Evolutionary conservation across 2,113 vertebrate genomes (phyloP), one percentile per base, ranked within the genome.

Genomic region (Passer domesticus): DNA sequence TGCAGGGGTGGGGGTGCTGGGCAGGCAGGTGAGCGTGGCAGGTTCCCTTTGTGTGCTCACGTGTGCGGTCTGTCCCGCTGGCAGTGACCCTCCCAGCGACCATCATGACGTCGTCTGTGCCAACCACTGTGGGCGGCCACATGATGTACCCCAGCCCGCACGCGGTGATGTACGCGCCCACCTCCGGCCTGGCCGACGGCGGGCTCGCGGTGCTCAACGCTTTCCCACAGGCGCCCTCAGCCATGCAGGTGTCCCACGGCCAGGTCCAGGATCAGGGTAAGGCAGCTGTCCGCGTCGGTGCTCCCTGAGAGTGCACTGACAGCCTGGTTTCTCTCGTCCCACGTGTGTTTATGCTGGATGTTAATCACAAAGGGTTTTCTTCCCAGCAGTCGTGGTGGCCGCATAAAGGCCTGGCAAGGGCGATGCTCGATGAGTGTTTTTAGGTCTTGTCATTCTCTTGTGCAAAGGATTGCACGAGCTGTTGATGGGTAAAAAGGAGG

Each of bases 91-190:
- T 99, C 97, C 99, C 99, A 2, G 99, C 99, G n/a, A 99, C 99
- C 97, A 99, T 99, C 96, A 99, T 99, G 98, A 99, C 99, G 31
- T 99, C 99, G 2, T 99, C 99, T 3, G 98, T 99, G 97, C 99
- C 99, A 90, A 99, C 99, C 79, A 99, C 99, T 6, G 98, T 99
- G 97, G 98, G 99, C 14, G 99, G 99, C 97, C 99, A 99, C 98
- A 99, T 99, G 99, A 99, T 99, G 99, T 99, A 99, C 97, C 98
- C 98, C 94, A 99, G 99, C 90, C 98, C 99, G 19, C 99, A 99
- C 22, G 98, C 99, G 0, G 98, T 99, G 95, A 99, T 99, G 99
- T 99, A 99, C 11, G 98, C 99, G 5, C 99, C 99, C 85, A 98
- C 98, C 24, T 98, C 99, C 5, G 96, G 98, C 70, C 98, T 99